These are phyloP conservation scores for Hirtodrosophila alboralis DNA, from an alignment of 2,888 invertebrate species.

Conservation along the genomic window DNA sequence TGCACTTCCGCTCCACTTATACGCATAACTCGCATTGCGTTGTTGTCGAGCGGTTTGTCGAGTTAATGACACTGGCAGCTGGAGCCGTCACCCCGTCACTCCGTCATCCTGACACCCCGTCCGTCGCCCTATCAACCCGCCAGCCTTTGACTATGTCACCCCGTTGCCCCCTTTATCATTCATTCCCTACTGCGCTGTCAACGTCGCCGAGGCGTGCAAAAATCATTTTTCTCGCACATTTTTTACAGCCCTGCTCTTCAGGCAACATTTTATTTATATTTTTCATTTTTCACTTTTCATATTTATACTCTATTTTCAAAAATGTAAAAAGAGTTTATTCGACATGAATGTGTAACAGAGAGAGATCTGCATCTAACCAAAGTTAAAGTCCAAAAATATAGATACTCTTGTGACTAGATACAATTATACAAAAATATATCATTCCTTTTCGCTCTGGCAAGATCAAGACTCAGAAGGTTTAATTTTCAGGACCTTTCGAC, in stretches of 20 bases:
- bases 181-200: constrained; percentile 41
- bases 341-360: too few relatives aligned
- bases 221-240: constrained; percentile 74
- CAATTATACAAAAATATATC: too few relatives aligned
- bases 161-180: constrained; percentile 1
- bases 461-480: too few relatives aligned
- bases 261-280: constrained; percentile 61
- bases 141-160: too few relatives aligned
- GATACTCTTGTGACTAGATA: too few relatives aligned
- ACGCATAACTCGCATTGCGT: constrained; percentile 65
- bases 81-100: constrained; percentile 34
- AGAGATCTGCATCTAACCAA: too few relatives aligned
- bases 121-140: background rate
- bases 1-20: constrained; percentile 74
- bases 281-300: constrained; percentile 66
- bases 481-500: too few relatives aligned
- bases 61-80: constrained; percentile 77
- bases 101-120: constrained; percentile 1
- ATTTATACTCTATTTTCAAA: constrained; percentile 23
- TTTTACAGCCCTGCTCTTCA: constrained; percentile 55
- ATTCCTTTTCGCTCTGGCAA: too few relatives aligned
- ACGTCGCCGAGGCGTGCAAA: constrained; percentile 71
- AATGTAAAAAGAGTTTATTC: too few relatives aligned
- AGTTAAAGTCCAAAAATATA: too few relatives aligned
- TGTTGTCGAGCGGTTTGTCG: constrained; percentile 67